A percentile compares a stretch with the other conserved stretches of the same genome.
These are phyloP conservation scores for Alouatta palliata DNA, from an alignment of 2,113 vertebrate species.

Conservation along the genomic window DNA sequence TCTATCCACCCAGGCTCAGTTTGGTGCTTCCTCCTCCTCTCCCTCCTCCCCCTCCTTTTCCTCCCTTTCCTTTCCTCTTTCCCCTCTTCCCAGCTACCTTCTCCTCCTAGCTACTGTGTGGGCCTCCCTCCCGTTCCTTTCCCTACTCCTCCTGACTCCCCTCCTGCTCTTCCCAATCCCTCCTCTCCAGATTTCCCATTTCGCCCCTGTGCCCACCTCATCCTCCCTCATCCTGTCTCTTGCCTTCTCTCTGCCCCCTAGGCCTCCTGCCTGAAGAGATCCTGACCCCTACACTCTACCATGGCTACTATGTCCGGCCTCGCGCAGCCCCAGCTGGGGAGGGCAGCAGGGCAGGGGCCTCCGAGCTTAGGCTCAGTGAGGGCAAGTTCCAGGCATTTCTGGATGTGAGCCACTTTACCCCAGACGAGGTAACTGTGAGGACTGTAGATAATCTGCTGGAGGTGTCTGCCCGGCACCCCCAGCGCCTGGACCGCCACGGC, in stretches of 20 bases:
- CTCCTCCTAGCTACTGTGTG: not conserved
- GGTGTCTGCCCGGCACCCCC: constrained; percentile 88
- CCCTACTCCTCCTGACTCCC: not conserved
- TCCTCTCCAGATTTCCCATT: not conserved
- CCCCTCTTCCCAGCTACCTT: not conserved
- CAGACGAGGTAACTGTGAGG: constrained; percentile 88
- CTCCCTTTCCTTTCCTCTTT: not conserved
- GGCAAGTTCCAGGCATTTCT: constrained; percentile 90
- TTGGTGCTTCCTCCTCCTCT: too few relatives aligned
- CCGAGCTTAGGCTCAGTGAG: constrained; percentile 86
- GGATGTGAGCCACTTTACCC: constrained; percentile 92
- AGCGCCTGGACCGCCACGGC: constrained; percentile 89
- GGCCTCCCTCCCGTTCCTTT: not conserved
- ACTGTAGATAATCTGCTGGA: constrained; percentile 93
- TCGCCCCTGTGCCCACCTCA: not conserved
- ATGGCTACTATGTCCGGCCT: constrained; percentile 92
- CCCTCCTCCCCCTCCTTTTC: not conserved
- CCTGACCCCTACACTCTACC: constrained; percentile 89
- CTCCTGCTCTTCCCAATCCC: not conserved
- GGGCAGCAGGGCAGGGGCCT: constrained; percentile 88
- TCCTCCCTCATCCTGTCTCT: constrained; percentile 16
- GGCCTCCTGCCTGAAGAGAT: constrained; percentile 88
- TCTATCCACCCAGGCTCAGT: not conserved
- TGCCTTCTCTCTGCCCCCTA: constrained; percentile 57
- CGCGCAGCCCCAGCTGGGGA: constrained; percentile 79